phyloP scores from a whole-genome alignment of 2,888 invertebrate genomes.

The Orgyia antiqua region DNA sequence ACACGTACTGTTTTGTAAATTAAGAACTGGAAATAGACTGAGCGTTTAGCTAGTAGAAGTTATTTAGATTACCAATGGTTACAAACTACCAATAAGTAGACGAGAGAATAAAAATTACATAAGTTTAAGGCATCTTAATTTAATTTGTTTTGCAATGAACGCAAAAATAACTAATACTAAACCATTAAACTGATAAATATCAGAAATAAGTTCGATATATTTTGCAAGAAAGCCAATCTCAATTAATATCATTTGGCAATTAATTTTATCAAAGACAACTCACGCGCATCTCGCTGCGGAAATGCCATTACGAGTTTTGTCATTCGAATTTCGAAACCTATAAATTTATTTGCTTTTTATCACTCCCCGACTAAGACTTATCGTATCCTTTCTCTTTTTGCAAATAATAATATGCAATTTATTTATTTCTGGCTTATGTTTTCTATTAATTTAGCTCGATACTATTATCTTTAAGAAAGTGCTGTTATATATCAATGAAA shows the following conservation, averaged over 20 bases:
- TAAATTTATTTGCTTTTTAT: slow-evolving; percentile 42
- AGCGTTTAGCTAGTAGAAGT: no score
- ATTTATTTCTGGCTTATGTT: slow-evolving; percentile 27
- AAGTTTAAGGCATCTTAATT: no score
- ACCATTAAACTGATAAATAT: no score
- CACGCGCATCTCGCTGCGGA: slow-evolving; percentile 12
- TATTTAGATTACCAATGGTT: no score
- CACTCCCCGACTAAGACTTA: slow-evolving; percentile 20
- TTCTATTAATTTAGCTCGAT: slow-evolving; percentile 22
- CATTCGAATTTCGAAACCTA: slow-evolving; percentile 47
- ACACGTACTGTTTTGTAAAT: no score
- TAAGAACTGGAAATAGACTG: no score
- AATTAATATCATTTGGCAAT: slow-evolving; percentile 19
- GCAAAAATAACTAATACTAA: no score
- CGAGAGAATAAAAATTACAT: no score
- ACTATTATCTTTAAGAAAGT: slow-evolving; percentile 22
- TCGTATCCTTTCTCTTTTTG: slow-evolving; percentile 38
- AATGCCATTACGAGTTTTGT: slow-evolving; percentile 34
- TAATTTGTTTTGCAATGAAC: no score
- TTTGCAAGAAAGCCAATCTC: not conserved
- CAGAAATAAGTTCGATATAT: no score
- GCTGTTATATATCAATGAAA: slow-evolving; percentile 35
- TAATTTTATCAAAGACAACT: slow-evolving; percentile 22
- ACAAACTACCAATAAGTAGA: no score
- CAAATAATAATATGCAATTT: slow-evolving; percentile 26